Conservation (phyloP, 1,140 invertebrate species). For the Calliopsis andreniformis region DNA sequence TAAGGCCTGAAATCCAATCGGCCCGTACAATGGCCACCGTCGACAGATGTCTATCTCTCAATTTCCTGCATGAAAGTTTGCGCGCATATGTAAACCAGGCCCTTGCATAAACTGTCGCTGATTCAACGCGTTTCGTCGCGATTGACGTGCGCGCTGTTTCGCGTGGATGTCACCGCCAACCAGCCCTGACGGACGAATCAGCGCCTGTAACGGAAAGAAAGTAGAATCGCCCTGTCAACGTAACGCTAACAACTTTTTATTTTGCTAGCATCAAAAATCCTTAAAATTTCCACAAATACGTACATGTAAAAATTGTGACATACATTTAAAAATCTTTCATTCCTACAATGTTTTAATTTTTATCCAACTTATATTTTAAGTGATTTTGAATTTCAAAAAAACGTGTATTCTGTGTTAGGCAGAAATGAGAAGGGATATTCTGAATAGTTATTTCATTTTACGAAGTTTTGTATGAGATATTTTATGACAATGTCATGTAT, state of each 20-base stretch:
- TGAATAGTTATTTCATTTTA: too few species aligned
- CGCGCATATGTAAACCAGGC: constrained; percentile 63
- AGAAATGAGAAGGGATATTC: too few species aligned
- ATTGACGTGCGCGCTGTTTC: constrained; percentile 34
- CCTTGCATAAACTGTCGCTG: constrained; percentile 30
- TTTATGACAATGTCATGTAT: too few species aligned
- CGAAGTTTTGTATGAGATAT: too few species aligned
- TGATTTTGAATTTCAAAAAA: too few species aligned
- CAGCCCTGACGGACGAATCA: background rate
- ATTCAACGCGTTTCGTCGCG: constrained; percentile 34
- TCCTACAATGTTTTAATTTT: too few species aligned
- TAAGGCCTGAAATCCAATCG: constrained; percentile 65
- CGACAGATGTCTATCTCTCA: constrained; percentile 78
- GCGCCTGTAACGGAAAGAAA: background rate
- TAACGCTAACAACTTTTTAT: constrained; percentile 9
- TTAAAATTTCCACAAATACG: too few species aligned
- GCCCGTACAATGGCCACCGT: constrained; percentile 64
- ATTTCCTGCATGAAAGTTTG: constrained; percentile 75
- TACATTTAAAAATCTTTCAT: too few species aligned
- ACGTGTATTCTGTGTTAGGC: too few species aligned
- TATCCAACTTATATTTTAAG: too few species aligned
- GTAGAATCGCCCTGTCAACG: background rate
- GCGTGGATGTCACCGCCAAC: constrained; percentile 10
- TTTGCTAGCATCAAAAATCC: too few species aligned
- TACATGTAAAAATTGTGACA: too few species aligned